Base-by-base conservation (phyloP, 2,113 vertebrate species). In the Glaucomys volans region DNA sequence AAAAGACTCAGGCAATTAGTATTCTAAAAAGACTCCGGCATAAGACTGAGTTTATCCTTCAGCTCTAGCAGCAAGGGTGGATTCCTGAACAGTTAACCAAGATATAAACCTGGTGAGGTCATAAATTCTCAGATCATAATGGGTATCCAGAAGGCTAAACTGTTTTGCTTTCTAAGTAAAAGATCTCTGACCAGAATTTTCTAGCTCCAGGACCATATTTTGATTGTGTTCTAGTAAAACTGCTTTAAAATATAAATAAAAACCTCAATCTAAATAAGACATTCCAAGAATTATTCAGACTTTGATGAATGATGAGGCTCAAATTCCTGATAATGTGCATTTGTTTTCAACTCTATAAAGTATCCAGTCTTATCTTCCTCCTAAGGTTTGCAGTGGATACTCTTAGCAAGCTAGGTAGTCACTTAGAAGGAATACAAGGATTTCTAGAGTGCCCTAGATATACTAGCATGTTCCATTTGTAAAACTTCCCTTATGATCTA, bases 161-260 rank as follows among this genome's bases (percentile, higher is more conserved):
- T 67, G 42, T 86, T 59, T 62, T 84, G 82, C 69, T 95, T 91
- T 81, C 37, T 50, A 96, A 80, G 79, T 91, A 71, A 88, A 97
- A 95, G 50, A 81, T 2, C 40, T 82, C 42, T 77, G 16, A 9
- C 76, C 66, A 87, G 67, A 81, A 92, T 69, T 72, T 72, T 93
- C 32, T 59, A 90, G 57, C 42, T 95, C 69, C 12, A 18, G n/a
- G 62, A 93, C 32, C 67, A 82, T 59, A 74, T 62, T 95, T 47
- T 94, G 76, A 88, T 32, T 81, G 47, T 75, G 62, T 87, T 35
- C 76, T 59, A 72, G 35, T 64, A 94, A 97, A 91, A 95, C 8
- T 75, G 20, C 32, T 85, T 95, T 64, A 72, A 86, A 62, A 96
- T 62, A 91, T 20, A 95, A 91, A 92, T 22, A 59, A 87, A 93